Percentiles rank a stretch among this genome's conserved stretches.
Evolutionary conservation across 2,888 invertebrate genomes (phyloP).

Genomic region (Xestobium rufovillosum): DNA sequence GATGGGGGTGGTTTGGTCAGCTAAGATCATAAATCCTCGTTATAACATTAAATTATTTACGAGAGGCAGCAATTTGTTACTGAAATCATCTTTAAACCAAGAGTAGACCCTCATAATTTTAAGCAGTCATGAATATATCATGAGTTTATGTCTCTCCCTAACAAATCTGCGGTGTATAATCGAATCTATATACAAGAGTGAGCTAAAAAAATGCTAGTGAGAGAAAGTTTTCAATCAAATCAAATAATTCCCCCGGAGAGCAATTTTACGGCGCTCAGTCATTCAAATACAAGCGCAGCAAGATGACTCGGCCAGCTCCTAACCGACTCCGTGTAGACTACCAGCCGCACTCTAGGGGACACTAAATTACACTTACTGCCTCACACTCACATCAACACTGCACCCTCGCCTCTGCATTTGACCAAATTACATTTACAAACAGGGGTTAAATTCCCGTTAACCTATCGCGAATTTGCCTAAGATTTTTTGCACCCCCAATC

Average conservation of each 20-base stretch:
- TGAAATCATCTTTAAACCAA: conserved; percentile 40
- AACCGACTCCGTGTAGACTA: neutral
- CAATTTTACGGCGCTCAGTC: conserved; percentile 58
- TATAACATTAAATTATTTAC: conserved; percentile 41
- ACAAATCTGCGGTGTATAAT: conserved; percentile 46
- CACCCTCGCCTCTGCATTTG: conserved; percentile 33
- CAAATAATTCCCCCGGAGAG: conserved; percentile 66
- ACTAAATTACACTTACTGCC: conserved; percentile 46
- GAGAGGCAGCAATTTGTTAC: conserved; percentile 40
- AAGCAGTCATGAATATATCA: conserved; percentile 41
- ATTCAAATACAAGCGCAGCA: conserved; percentile 38
- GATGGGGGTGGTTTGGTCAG: no score
- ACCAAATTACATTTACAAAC: conserved; percentile 43
- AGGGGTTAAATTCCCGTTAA: conserved; percentile 37
- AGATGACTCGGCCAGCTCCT: conserved; percentile 35
- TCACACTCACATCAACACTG: conserved; percentile 43
- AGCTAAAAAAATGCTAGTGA: conserved; percentile 40
- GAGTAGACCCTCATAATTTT: conserved; percentile 40
- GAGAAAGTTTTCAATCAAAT: conserved; percentile 57
- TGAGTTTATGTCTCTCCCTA: conserved; percentile 33
- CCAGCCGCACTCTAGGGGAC: conserved; percentile 38
- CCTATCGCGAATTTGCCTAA: conserved; percentile 20
- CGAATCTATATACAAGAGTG: conserved; percentile 43
- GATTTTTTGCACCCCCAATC: no score
- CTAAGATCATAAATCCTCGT: conserved; percentile 32